phyloP scores from a whole-genome alignment of 2,797 vertebrate species.

The Emydoidea blandingii region DNA sequence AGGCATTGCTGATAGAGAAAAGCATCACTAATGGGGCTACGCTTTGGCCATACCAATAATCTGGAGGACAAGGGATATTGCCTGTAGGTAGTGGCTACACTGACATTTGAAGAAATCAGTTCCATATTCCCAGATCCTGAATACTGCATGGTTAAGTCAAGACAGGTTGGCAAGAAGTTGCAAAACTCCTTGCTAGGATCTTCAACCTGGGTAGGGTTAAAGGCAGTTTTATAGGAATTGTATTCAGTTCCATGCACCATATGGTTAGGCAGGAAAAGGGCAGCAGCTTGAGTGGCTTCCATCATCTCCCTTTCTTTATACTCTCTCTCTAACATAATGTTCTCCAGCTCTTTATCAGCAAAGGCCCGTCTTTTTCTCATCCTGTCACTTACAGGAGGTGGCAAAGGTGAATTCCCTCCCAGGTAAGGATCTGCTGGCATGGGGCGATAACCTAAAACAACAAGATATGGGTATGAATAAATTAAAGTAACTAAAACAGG shows the following conservation, averaged over 20 bases:
- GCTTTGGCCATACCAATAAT: constrained; percentile 94
- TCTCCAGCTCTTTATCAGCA: constrained; percentile 98
- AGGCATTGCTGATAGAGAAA: constrained; percentile 96
- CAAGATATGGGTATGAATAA: constrained; percentile 53
- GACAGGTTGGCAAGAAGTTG: constrained; percentile 87
- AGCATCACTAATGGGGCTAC: constrained; percentile 89
- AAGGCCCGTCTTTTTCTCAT: constrained; percentile 98
- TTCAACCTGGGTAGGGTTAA: constrained; percentile 82
- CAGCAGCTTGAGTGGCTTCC: constrained; percentile 88
- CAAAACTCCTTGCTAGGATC: constrained; percentile 89
- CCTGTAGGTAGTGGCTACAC: constrained; percentile 95
- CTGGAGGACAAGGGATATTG: constrained; percentile 91
- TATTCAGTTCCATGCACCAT: constrained; percentile 90
- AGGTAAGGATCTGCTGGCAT: constrained; percentile 90
- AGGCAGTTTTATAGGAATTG: constrained; percentile 90
- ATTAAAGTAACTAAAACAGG: fast-evolving
- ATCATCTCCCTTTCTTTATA: constrained; percentile 96
- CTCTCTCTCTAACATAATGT: constrained; percentile 97
- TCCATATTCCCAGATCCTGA: constrained; percentile 91
- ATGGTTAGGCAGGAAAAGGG: constrained; percentile 88
- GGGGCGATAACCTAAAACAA: constrained; percentile 91
- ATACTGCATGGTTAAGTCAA: constrained; percentile 93
- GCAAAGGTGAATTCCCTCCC: constrained; percentile 86
- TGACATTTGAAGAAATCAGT: constrained; percentile 96
- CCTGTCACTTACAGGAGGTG: constrained; percentile 95